Evolutionary conservation across 2,797 vertebrate genomes (phyloP).

Genomic region (Hippopotamyrus pictus): DNA sequence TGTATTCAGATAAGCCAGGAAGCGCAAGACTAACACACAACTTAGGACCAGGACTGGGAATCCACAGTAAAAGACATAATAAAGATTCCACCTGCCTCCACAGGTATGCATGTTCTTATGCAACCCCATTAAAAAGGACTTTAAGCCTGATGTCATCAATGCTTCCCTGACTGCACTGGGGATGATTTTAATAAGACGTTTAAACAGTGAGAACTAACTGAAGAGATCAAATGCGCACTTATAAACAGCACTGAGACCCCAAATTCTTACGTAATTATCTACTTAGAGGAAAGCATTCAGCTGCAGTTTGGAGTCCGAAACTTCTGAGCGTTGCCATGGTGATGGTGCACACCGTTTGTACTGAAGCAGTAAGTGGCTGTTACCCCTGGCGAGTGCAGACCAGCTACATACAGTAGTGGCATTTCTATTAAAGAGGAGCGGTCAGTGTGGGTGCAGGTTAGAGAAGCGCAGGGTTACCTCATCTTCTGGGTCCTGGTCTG

Average conservation of each 20-base stretch:
- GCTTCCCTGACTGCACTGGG: background rate
- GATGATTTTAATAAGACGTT: background rate
- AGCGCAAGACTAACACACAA: background rate
- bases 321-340: background rate
- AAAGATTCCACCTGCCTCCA: background rate
- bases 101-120: background rate
- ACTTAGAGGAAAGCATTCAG: background rate
- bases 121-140: background rate
- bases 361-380: background rate
- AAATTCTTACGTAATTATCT: background rate
- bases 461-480: conserved; percentile 76
- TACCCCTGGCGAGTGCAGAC: too few relatives aligned
- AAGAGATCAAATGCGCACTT: background rate
- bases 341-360: background rate
- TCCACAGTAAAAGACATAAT: background rate
- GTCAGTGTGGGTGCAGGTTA: conserved; percentile 20
- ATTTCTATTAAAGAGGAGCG: background rate
- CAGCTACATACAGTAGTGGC: background rate
- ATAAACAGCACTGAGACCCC: background rate
- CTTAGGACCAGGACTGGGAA: background rate
- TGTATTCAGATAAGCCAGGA: background rate
- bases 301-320: background rate
- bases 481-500: conserved; percentile 92
- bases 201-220: background rate
- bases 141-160: background rate